Evolutionary conservation across 2,113 vertebrate species (phyloP), one percentile per base, ranked within the genome.

Genomic region (Dunckerocampus dactyliophorus): DNA sequence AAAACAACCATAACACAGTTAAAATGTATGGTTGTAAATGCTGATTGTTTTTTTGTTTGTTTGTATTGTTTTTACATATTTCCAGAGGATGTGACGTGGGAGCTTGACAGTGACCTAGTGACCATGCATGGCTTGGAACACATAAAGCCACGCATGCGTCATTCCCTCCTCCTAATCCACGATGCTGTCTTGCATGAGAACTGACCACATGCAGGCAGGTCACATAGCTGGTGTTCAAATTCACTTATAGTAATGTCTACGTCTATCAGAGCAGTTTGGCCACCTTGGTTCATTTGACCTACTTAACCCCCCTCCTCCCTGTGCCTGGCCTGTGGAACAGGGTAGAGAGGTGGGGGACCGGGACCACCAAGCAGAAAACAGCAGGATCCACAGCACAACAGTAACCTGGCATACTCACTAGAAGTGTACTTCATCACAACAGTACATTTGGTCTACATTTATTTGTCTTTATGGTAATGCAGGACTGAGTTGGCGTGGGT

Each of bases 261-360:
- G 28, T 34, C 46, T 59, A 15, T 55, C 69, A 73, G 14, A 37
- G 57, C 79, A 72, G 76, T 80, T 76, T 65, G 77, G 55, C 70
- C 71, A 72, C 75, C 74, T 85, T 60, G 73, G 76, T 81, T 88
- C 59, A 80, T 87, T 76, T 91, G 90, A 90, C 89, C 89, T 90
- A 91, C 87, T 89, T 90, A 79, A 69, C 47, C 71, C 63, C 75
- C 67, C 31, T 34, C 77, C 60, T 71, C 75, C 54, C 53, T 62
- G 52, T 77, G 72, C 77, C 46, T 77, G 67, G 74, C 77, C 57
- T 71, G 62, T 37, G 55, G 63, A 51, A 58, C 22, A 50, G 62
- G 62, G 74, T 42, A 52, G 47, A 47, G 47, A 3, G 15, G 45
- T 12, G 16, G 62, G 60, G 47, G 66, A 34, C 31, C 7, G 61